A percentile compares a stretch with the other conserved stretches of the same genome.
Conservation (phyloP, 2,888 invertebrate genomes). For the Gonocerus acuteangulatus region DNA sequence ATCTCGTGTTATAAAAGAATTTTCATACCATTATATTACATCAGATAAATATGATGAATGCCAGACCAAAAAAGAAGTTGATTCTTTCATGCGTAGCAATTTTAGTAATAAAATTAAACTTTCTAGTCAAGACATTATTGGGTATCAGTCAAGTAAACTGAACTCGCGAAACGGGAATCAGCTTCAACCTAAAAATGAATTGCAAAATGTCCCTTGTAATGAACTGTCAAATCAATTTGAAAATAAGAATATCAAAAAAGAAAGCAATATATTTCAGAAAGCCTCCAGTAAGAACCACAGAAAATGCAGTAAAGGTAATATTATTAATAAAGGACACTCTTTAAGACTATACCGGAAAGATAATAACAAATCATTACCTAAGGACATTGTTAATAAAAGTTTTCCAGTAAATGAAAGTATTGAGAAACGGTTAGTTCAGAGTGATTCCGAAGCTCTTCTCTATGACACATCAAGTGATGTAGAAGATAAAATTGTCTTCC, state of each 20-base stretch:
- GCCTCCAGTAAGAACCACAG: background rate
- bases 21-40: constrained; percentile 45
- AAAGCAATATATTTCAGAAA: constrained; percentile 4
- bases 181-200: background rate
- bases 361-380: constrained; percentile 5
- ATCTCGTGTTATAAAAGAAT: constrained; percentile 44
- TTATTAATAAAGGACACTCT: constrained; percentile 3
- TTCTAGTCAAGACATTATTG: background rate
- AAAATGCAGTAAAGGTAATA: constrained; percentile 3
- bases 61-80: background rate
- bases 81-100: background rate
- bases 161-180: background rate
- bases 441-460: constrained; percentile 47
- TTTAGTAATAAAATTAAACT: background rate
- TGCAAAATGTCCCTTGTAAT: background rate
- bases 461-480: constrained; percentile 46
- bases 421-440: constrained; percentile 44
- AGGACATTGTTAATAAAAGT: constrained; percentile 15
- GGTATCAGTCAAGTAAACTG: background rate
- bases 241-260: constrained; percentile 4
- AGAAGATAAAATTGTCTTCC: constrained; percentile 37
- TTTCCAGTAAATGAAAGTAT: constrained; percentile 10
- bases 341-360: constrained; percentile 3
- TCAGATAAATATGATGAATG: constrained; percentile 36
- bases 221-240: background rate